Evolutionary conservation across 2,113 vertebrate genomes (phyloP), one percentile per base, ranked within the genome.

Genomic region (Dicaeum eximium): DNA sequence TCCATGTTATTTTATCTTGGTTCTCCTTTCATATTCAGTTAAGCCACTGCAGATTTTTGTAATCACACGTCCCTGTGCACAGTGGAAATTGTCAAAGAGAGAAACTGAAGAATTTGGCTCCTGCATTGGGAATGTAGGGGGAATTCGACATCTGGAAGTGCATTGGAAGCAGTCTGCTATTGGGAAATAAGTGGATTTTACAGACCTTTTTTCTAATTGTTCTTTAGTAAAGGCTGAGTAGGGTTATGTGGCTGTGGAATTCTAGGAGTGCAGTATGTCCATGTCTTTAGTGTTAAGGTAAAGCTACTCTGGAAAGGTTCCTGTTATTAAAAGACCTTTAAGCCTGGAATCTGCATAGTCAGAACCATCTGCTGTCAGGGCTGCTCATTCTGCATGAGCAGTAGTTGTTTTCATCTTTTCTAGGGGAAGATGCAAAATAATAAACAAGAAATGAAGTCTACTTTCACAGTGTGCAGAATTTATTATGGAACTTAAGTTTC

Each of bases 21-120:
- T 86, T 75, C 80, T 92, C 74, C 42, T 96, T 96, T 62, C 10
- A 22, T 69, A 70, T 44, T 73, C 58, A 44, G 35, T 73, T 82
- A 94, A 93, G 10, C 38, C 75, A 64, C 74, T 47, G 80, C 79
- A 92, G 69, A 80, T 93, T 94, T 95, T 94, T 93, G 30, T 64
- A 93, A 83, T 90, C 75, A 80, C 3, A 10, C 14, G 2, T 86
- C 82, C 21, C 30, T 90, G 28, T 69, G 44, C 54, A 48, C 56
- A 60, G 75, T 66, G 75, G 28, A 93, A 90, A 74, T 44, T 58
- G 50, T 94, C 69, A 73, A 69, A 80, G 53, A 85, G 70, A 87
- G 56, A 95, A 94, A 44, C 72, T 3, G 25, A 86, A 70, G 67
- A 77, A 28, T 90, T 95, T 96, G 95, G 92, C 88, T 92, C 13